Percentiles rank a stretch among this genome's conserved stretches.
Conservation (phyloP, 2,797 vertebrate genomes). For the Myotis findleyi region DNA sequence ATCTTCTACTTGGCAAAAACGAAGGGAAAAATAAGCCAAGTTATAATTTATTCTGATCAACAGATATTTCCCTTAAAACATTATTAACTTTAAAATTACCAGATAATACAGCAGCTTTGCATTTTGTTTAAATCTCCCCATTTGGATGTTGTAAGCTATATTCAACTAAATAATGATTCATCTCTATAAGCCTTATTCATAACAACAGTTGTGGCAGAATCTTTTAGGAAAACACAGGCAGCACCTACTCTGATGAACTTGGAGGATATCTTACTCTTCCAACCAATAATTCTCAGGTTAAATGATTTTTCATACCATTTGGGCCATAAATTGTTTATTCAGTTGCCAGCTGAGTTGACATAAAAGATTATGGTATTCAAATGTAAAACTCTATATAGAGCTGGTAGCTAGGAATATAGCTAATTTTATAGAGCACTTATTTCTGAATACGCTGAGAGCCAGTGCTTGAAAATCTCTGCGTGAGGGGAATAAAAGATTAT, state of each 20-base stretch:
- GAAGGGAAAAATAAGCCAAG: neutral
- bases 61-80: neutral
- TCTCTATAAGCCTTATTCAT: neutral
- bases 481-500: neutral
- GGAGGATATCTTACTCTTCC: neutral
- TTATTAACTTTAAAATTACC: neutral
- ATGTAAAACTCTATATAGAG: neutral
- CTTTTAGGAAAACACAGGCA: neutral
- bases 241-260: neutral
- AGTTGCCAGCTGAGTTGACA: neutral
- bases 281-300: neutral
- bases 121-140: neutral
- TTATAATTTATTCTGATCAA: constrained; percentile 26
- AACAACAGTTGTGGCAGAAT: neutral
- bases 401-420: neutral
- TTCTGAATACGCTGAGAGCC: neutral
- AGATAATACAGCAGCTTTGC: neutral
- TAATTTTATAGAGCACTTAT: neutral
- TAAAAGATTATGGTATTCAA: neutral
- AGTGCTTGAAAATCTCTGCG: neutral
- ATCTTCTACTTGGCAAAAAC: neutral
- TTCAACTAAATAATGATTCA: neutral
- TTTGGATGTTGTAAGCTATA: neutral
- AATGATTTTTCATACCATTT: neutral
- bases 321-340: neutral